Evolutionary conservation across 37 sponge, comb jelly and placozoan genomes (phyloP).

Genomic region (Tethya wilhelma): DNA sequence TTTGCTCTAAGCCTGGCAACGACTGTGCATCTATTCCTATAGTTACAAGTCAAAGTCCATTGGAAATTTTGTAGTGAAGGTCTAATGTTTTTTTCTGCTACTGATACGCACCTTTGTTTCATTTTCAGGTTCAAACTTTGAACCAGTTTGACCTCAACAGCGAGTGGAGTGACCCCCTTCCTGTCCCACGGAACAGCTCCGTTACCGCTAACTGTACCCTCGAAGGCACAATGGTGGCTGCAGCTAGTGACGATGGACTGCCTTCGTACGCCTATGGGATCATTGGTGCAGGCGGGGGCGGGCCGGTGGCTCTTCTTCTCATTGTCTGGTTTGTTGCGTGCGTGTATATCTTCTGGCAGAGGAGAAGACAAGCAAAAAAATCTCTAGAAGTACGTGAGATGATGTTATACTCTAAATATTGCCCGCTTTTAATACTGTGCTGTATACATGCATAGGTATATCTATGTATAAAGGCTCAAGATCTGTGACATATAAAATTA

Average conservation of each 20-base stretch:
- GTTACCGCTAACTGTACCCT: conserved; percentile 3
- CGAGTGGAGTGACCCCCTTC: conserved; percentile 45
- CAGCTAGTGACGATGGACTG: not conserved
- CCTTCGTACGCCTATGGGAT: not conserved
- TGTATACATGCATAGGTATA: no score
- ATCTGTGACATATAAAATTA: no score
- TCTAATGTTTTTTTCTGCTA: not conserved
- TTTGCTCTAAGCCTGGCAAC: no score
- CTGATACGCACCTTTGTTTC: not conserved
- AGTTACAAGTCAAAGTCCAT: no score
- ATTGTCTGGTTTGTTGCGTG: not conserved
- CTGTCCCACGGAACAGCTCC: conserved; percentile 28
- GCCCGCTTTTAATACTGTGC: no score
- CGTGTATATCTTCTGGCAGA: no score
- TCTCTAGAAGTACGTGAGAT: no score
- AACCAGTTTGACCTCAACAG: conserved; percentile 17
- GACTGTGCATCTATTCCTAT: no score
- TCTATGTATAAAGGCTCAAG: no score
- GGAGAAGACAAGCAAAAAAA: no score
- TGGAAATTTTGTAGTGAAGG: no score
- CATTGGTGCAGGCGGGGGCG: not conserved
- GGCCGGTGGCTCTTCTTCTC: not conserved
- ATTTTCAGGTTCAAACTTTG: not conserved
- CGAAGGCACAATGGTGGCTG: not conserved
- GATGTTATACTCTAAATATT: no score